Evolutionary conservation across 2,888 invertebrate species (phyloP).

Genomic region (Fragum whitleyi): DNA sequence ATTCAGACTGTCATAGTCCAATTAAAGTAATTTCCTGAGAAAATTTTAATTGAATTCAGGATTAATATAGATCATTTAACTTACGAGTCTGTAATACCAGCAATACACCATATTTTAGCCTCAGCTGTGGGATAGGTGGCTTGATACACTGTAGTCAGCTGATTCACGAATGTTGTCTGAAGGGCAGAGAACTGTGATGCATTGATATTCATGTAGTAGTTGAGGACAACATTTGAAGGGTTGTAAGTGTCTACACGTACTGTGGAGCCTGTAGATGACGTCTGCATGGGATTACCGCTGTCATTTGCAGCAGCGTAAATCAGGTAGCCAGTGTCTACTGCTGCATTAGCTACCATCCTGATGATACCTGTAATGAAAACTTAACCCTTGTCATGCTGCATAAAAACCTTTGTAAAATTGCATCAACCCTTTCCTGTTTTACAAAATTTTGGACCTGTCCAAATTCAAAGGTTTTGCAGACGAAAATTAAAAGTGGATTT

Average conservation of each 20-base stretch:
- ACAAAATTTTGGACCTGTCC: no score
- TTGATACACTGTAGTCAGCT: constrained; percentile 68
- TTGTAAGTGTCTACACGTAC: constrained; percentile 77
- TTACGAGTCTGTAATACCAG: constrained; percentile 61
- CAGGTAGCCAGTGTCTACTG: constrained; percentile 62
- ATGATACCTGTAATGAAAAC: constrained; percentile 61
- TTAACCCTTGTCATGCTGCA: no score
- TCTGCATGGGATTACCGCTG: constrained; percentile 65
- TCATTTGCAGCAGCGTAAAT: constrained; percentile 71
- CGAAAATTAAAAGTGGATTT: no score
- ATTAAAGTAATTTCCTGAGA: no score
- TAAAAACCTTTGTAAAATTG: no score
- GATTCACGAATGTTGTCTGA: constrained; percentile 66
- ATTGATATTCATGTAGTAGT: constrained; percentile 65
- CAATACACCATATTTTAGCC: constrained; percentile 74
- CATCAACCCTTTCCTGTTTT: background rate
- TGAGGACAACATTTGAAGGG: constrained; percentile 64
- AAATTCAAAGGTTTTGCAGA: no score
- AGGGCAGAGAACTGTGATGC: constrained; percentile 60
- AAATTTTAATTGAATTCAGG: no score
- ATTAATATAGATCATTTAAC: no score
- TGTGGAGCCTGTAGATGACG: constrained; percentile 67
- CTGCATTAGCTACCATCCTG: constrained; percentile 57
- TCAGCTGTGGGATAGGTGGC: constrained; percentile 60
- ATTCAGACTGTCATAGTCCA: no score